These are phyloP conservation scores for Metallyticus violacea DNA, from an alignment of 2,888 invertebrate genomes.

Conservation along the genomic window DNA sequence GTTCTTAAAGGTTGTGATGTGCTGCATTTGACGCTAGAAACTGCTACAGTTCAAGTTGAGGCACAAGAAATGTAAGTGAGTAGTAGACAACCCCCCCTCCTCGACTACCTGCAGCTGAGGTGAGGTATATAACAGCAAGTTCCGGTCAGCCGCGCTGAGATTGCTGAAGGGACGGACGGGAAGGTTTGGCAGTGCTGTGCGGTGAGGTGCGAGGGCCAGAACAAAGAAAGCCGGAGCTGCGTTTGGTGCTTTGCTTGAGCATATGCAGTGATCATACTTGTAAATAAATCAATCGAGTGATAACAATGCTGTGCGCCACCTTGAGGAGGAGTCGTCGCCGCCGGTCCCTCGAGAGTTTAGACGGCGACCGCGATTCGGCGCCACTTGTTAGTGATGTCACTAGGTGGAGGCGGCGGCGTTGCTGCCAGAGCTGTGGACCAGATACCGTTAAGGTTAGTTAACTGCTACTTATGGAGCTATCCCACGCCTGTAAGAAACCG, in stretches of 20 bases:
- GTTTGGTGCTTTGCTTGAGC: no score
- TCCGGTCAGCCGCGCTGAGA: neutral
- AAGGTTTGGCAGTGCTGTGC: neutral
- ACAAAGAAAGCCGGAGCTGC: neutral
- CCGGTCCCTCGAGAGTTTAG: conserved; percentile 8
- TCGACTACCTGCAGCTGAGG: neutral
- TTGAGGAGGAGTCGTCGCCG: neutral
- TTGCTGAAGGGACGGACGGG: neutral
- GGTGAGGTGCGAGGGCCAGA: neutral
- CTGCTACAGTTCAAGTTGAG: neutral
- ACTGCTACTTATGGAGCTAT: no score
- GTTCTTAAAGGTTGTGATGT: no score
- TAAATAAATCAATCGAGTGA: no score
- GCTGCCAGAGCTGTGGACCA: neutral
- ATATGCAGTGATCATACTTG: neutral
- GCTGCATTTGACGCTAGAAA: no score
- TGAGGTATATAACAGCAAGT: neutral
- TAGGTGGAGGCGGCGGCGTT: neutral
- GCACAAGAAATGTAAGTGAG: neutral
- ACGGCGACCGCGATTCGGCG: conserved; percentile 7
- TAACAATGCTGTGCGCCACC: conserved; percentile 11
- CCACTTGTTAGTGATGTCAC: neutral
- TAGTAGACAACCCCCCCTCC: neutral
- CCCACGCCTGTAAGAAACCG: no score
- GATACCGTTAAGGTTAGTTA: neutral